Evolutionary conservation across 2,797 vertebrate species (phyloP).

Genomic region (Protonibea diacanthus): DNA sequence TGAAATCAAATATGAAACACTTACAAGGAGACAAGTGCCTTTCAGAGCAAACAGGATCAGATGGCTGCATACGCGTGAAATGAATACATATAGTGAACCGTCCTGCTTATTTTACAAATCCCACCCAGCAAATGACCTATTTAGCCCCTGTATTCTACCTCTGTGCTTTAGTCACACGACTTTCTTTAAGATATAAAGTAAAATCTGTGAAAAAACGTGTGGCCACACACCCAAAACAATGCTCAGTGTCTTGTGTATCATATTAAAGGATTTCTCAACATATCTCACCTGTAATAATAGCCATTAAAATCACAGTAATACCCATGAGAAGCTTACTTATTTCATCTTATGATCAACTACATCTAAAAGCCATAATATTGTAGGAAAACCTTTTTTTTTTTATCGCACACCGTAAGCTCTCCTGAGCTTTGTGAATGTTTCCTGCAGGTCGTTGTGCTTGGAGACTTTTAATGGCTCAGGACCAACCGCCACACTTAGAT

Average conservation of each 20-base stretch:
- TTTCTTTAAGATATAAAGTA: slow-evolving; percentile 37
- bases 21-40: slow-evolving; percentile 43
- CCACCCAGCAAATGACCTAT: slow-evolving; percentile 71
- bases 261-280: neutral
- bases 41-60: slow-evolving; percentile 71
- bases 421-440: slow-evolving; percentile 35
- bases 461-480: slow-evolving; percentile 63
- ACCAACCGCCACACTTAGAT: slow-evolving; percentile 63
- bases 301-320: neutral
- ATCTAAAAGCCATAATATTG: neutral
- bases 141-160: slow-evolving; percentile 46
- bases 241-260: neutral
- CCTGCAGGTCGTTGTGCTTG: slow-evolving; percentile 43
- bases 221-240: neutral
- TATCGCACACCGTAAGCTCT: neutral
- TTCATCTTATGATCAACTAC: slow-evolving; percentile 1
- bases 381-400: slow-evolving; percentile 14
- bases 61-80: slow-evolving; percentile 62
- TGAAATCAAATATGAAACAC: slow-evolving; percentile 78
- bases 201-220: slow-evolving; percentile 6
- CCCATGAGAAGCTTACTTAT: neutral
- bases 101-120: slow-evolving; percentile 72
- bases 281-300: neutral
- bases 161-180: slow-evolving; percentile 38
- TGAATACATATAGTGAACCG: slow-evolving; percentile 64